Base-by-base conservation (phyloP, 2,888 invertebrate species). In the Melipona beecheii region DNA sequence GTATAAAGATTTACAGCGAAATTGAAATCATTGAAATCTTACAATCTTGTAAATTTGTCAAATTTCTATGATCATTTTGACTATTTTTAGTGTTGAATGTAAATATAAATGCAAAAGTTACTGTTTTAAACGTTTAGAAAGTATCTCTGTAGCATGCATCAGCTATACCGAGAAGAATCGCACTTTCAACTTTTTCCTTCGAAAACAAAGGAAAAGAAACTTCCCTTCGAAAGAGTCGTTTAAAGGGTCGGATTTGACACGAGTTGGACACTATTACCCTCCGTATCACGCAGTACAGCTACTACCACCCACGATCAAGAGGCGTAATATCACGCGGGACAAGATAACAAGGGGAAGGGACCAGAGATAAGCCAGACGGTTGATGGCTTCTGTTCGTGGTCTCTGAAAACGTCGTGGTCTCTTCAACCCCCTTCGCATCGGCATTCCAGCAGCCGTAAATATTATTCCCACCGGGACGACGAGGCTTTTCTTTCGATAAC, bases 401-500 rank as follows among this genome's bases (percentile, higher is more conserved):
- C 60, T 85, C 84, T 80, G 43, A 43, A 43, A 43, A 43, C 43
- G 43, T 78, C 66, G 78, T 83, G 78, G 31, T 21, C 62, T 82
- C 73, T 19, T 36, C 58, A 36, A 36, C 58, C 71, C 58, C 49
- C 31, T 58, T 60, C 31, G 66, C 81, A 77, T 83, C 79, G 80
- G 75, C 62, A 75, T 85, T 69, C 60, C 64, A 65, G 15, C 78
- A 78, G 62, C 64, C 72, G 85, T 91, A 91, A 91, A 92, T 92
- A 91, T 91, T 90, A 86, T 89, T 91, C 75, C 84, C 86, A 81
- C 81, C 85, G 84, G 73, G 70, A 75, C 71, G 65, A 76, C 36
- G 27, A 87, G 24, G 78, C 86, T 81, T 84, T 87, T 89, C 71
- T 82, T 75, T 85, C 91, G 78, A 90, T 90, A 90, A 91, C 86